Base-by-base conservation (phyloP, 2,113 vertebrate genomes). In the Engystomops pustulosus region DNA sequence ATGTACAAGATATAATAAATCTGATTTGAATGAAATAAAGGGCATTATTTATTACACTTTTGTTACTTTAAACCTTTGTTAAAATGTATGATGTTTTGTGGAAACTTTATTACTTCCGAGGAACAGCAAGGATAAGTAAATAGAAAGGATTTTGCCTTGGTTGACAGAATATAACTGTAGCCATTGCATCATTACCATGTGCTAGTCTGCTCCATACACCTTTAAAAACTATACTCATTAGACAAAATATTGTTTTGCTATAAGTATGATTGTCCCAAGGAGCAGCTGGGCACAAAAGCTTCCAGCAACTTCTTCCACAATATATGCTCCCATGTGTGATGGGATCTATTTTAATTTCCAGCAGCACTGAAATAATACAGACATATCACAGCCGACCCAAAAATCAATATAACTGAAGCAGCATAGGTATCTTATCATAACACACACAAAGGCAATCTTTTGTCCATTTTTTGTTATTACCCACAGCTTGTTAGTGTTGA, bases 311-410 rank as follows among this genome's bases (percentile, higher is more conserved):
- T 32, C 25, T 23, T 81, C 62, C 18, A 81, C 67, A 81, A 71
- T 51, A 71, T 55, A 81, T 38, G 12, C 32, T 72, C 80, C 80
- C 68, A 55, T 81, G 67, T 25, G 80, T 71, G 23, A 72, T 69
- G 55, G 67, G 67, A 72, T 81, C 80, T 58, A 81, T 81, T 70
- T 58, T 81, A 81, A 71, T 81, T 81, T 81, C 67, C 68, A 71
- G 36, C 80, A 55, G 47, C 32, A 58, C 47, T 81, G 80, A 72
- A 81, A 81, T 81, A 81, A 81, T 81, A 81, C 80, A 81, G 47
- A 72, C 51, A 81, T 71, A 81, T 58, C 67, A 44, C 32, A 81
- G 38, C 34, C 34, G 23, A 81, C 49, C 68, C 58, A 49, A 81
- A 81, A 81, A 81, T 81, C 80, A 81, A 81, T 81, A 81, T 49